Evolutionary conservation across 2,888 invertebrate species (phyloP), one percentile per base, ranked within the genome.

Genomic region (Agrochola macilenta): DNA sequence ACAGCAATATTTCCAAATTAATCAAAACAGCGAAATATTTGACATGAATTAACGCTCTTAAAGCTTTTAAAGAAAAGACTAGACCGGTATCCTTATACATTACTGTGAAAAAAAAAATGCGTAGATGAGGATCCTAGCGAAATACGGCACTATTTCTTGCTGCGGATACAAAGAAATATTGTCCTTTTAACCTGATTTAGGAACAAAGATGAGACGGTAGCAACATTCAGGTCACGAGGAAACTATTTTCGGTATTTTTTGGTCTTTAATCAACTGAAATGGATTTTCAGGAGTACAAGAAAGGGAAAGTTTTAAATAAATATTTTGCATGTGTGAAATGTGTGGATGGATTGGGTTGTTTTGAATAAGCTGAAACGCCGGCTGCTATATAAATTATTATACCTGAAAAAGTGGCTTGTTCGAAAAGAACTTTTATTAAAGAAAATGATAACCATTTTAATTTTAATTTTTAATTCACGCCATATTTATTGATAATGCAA

Each of bases 181-280:
- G 81, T 70, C 81, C 87, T 88, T 88, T 87, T 83, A 84, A 83
- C 83, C 79, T 87, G 88, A 87, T 87, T 87, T 79, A 88, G 66
- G 72, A 75, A 83, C 78, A 73, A 80, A 82, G 77, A 72, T 86
- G 79, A 74, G 68, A 69, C 63, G 69, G 75, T 74, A 70, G 4
- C 58, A 65, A 73, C 76, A 79, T 79, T 80, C 57, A 78, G 70
- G 79, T 73, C 54, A 71, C 49, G 23, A n/a, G 20, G 26, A 76
- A 69, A 78, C 58, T 77, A 66, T 73, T n/a, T 78, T 77, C 46
- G 46, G 64, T 70, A 39, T 66, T 68, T 72, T 26, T 52, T 52
- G 11, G 52, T 7, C 17, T 46, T 30, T 71, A 49, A 30, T 43
- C 2, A 7, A 17, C 20, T 26, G 4, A 8, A 46, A 26, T 46